A percentile compares a stretch with the other conserved stretches of the same genome.
Evolutionary conservation across 2,113 vertebrate species (phyloP).

Genomic region (Nycticorax nycticorax): DNA sequence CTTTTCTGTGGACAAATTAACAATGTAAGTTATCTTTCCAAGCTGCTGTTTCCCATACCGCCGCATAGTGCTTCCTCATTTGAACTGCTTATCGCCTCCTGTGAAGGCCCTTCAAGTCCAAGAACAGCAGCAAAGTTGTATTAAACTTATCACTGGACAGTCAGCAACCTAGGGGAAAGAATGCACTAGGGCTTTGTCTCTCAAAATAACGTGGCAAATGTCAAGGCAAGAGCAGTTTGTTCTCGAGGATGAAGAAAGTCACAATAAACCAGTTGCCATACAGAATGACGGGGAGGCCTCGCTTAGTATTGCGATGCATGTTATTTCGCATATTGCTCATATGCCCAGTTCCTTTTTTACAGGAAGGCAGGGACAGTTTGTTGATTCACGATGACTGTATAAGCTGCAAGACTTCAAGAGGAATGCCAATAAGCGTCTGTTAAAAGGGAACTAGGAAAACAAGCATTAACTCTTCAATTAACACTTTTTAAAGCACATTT

Average conservation of each 20-base stretch:
- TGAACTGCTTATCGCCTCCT: constrained; percentile 31
- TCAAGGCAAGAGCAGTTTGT: background rate
- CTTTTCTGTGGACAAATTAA: constrained; percentile 24
- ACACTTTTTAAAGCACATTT: background rate
- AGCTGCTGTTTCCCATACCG: constrained; percentile 30
- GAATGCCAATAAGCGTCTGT: background rate
- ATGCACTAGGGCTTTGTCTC: background rate
- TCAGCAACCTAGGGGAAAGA: background rate
- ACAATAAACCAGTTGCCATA: background rate
- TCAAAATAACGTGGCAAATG: background rate
- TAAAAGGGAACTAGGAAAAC: constrained; percentile 10
- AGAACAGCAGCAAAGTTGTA: background rate
- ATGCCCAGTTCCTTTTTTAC: background rate
- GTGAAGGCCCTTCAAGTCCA: background rate
- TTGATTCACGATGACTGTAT: constrained; percentile 9
- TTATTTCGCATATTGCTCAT: background rate
- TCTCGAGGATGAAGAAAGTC: background rate
- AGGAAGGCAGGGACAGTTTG: background rate
- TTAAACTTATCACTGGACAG: background rate
- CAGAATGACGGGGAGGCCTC: background rate
- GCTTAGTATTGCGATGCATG: background rate
- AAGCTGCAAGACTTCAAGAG: background rate
- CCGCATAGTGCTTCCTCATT: background rate
- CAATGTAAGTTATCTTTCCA: constrained; percentile 15
- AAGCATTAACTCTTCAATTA: background rate